phyloP scores from a whole-genome alignment of 2,888 invertebrate genomes.

The Unio delphinus region DNA sequence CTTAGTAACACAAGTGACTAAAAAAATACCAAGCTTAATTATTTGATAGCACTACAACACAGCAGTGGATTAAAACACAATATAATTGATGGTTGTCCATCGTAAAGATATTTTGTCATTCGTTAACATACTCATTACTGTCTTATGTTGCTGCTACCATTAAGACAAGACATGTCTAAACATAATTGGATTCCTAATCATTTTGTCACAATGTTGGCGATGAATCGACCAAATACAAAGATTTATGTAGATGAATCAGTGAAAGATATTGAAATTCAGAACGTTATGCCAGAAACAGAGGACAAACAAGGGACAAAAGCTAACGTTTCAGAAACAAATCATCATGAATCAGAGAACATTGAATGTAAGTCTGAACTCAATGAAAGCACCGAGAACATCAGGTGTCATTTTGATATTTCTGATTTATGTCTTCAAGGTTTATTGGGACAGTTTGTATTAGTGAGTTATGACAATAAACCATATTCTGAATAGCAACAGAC shows the following conservation, averaged over 20 bases:
- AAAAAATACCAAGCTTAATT: no score
- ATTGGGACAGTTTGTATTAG: slow-evolving; percentile 6
- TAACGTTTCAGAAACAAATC: neutral
- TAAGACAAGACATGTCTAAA: neutral
- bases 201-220: neutral
- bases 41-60: no score
- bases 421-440: slow-evolving; percentile 2
- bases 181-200: slow-evolving; percentile 3
- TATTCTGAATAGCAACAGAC: slow-evolving; percentile 9
- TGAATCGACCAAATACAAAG: neutral
- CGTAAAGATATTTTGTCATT: neutral
- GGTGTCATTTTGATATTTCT: neutral
- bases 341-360: neutral
- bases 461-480: slow-evolving; percentile 5
- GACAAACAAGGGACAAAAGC: neutral
- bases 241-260: neutral
- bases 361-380: slow-evolving; percentile 1
- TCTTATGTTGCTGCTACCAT: no score
- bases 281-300: neutral
- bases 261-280: no score
- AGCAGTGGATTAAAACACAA: no score
- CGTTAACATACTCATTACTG: no score
- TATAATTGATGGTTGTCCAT: neutral
- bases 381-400: neutral
- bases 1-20: no score